These are phyloP conservation scores for Oasisia sp. DNA, from an alignment of 2,888 invertebrate species.

Conservation along the genomic window DNA sequence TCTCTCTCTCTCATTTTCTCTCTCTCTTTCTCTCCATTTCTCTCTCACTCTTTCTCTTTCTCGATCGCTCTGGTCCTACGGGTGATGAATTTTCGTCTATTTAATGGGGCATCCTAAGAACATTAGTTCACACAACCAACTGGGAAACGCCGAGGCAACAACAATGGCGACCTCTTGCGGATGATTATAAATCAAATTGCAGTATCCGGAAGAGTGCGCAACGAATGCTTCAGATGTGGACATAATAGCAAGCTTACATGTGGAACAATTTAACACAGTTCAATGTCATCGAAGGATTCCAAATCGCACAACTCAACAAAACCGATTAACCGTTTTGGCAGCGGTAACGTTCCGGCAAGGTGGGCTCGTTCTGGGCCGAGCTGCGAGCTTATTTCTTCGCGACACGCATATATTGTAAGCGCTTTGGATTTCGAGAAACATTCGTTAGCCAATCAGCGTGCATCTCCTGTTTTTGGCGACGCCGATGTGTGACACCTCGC, in stretches of 20 bases:
- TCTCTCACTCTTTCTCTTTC: too few species aligned
- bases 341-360: background rate
- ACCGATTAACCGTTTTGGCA: background rate
- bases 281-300: background rate
- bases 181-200: background rate
- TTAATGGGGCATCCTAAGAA: background rate
- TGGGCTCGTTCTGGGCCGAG: constrained; percentile 22
- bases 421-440: constrained; percentile 31
- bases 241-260: background rate
- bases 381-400: constrained; percentile 25
- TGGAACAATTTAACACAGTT: background rate
- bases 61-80: too few species aligned
- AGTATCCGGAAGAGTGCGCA: background rate
- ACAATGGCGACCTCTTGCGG: background rate
- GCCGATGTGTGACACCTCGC: constrained; percentile 21
- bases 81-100: background rate
- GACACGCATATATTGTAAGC: constrained; percentile 30
- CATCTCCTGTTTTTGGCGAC: constrained; percentile 26
- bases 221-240: too few species aligned
- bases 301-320: background rate
- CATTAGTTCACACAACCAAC: background rate
- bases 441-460: constrained; percentile 34
- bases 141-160: background rate
- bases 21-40: too few species aligned
- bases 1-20: too few species aligned